Evolutionary conservation across 2,113 vertebrate genomes (phyloP).

Genomic region (Xyrauchen texanus): DNA sequence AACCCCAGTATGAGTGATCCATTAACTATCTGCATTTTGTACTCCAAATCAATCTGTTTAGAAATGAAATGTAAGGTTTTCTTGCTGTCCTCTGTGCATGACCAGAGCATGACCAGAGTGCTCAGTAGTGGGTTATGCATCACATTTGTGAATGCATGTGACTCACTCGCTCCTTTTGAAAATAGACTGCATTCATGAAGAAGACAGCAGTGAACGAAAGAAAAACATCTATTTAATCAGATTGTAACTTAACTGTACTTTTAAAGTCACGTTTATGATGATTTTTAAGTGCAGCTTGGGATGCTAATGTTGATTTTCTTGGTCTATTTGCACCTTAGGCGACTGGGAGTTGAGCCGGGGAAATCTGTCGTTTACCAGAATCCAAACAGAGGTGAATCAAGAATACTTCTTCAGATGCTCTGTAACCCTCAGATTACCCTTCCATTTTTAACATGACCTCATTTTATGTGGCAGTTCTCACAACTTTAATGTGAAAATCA

Average conservation of each 20-base stretch:
- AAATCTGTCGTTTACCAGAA: slow-evolving; percentile 97
- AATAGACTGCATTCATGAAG: neutral
- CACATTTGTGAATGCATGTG: slow-evolving; percentile 4
- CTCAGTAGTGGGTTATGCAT: slow-evolving; percentile 7
- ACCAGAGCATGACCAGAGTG: neutral
- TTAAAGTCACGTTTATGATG: neutral
- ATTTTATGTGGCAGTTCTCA: no score
- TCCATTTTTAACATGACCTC: no score
- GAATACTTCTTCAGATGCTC: neutral
- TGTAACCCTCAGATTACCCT: no score
- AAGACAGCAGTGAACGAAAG: neutral
- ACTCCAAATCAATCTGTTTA: neutral
- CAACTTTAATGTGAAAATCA: no score
- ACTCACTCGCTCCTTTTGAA: neutral
- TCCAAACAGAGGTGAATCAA: slow-evolving; percentile 87
- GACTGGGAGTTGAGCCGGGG: slow-evolving; percentile 92
- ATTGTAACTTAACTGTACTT: neutral
- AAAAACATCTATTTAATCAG: neutral
- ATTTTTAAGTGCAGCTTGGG: neutral
- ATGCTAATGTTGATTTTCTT: neutral
- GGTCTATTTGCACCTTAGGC: slow-evolving; percentile 68
- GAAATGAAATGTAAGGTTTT: neutral
- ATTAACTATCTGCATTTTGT: no score
- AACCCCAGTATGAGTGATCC: no score
- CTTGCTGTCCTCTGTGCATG: no score